Evolutionary conservation across 2,797 vertebrate genomes (phyloP).

Genomic region (Hippopotamyrus pictus): DNA sequence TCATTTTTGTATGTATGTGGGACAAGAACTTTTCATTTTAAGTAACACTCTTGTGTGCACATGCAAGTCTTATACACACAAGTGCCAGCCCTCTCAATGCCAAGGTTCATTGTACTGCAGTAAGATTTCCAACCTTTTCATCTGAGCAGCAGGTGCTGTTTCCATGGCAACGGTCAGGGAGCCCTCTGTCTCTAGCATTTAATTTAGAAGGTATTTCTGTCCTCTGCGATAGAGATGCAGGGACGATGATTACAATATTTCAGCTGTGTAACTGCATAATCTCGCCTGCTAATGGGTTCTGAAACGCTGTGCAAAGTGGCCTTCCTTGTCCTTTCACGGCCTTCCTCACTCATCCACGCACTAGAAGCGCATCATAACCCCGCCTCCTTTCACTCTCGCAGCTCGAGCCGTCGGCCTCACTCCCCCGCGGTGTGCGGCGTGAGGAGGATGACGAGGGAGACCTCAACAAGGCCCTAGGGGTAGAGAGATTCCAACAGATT

Average conservation of each 20-base stretch:
- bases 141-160: not conserved
- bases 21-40: not conserved
- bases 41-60: not conserved
- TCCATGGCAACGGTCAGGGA: not conserved
- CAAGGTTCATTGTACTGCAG: not conserved
- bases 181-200: not conserved
- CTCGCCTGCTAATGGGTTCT: not conserved
- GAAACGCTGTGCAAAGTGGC: not conserved
- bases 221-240: not conserved
- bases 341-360: not conserved
- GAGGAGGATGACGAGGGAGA: constrained; percentile 67
- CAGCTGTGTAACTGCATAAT: not conserved
- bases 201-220: not conserved
- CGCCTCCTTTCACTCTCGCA: constrained; percentile 32
- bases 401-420: constrained; percentile 51
- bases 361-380: no score
- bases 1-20: not conserved
- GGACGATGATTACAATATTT: not conserved
- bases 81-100: no score
- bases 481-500: constrained; percentile 79
- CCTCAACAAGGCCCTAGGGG: constrained; percentile 69
- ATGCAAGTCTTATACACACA: not conserved
- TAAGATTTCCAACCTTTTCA: not conserved
- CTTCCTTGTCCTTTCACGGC: not conserved
- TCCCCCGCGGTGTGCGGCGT: constrained; percentile 40